These are phyloP conservation scores for Poeciliopsis occidentalis DNA, from an alignment of 2,113 vertebrate species.

Conservation along the genomic window DNA sequence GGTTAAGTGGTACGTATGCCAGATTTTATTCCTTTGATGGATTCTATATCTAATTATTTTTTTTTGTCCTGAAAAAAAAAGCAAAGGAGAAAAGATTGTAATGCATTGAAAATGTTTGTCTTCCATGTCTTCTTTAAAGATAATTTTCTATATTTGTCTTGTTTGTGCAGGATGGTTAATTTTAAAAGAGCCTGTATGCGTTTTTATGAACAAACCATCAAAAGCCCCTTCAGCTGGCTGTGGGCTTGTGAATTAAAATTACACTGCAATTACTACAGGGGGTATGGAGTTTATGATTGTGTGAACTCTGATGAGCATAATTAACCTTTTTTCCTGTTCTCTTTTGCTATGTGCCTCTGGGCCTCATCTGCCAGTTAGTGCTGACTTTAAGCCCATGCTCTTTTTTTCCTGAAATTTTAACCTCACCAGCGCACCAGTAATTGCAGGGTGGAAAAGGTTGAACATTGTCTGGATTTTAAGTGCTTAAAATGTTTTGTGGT, in stretches of 20 bases:
- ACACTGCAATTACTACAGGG: conserved; percentile 42
- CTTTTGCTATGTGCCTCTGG: conserved; percentile 41
- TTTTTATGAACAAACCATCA: conserved; percentile 5
- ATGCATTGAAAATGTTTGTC: background rate
- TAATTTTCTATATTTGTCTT: too few relatives aligned
- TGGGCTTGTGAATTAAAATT: conserved; percentile 23
- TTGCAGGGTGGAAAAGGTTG: conserved; percentile 43
- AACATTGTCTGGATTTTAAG: conserved; percentile 28
- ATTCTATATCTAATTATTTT: too few relatives aligned
- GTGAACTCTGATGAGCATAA: conserved; percentile 58
- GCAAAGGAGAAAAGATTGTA: background rate
- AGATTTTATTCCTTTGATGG: too few relatives aligned
- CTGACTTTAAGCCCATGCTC: conserved; percentile 37
- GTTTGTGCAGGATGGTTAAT: background rate
- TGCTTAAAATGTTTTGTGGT: conserved; percentile 23
- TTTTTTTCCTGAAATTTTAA: conserved; percentile 36
- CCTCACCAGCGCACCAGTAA: conserved; percentile 49
- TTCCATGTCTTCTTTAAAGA: too few relatives aligned
- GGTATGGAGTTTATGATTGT: conserved; percentile 48
- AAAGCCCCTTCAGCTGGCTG: conserved; percentile 2
- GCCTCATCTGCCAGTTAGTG: conserved; percentile 42
- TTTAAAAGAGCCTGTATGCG: background rate
- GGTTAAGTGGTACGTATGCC: too few relatives aligned
- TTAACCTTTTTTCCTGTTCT: conserved; percentile 60
- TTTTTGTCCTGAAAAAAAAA: background rate